Conservation (phyloP, 2,797 vertebrate species). For the Huso huso region DNA sequence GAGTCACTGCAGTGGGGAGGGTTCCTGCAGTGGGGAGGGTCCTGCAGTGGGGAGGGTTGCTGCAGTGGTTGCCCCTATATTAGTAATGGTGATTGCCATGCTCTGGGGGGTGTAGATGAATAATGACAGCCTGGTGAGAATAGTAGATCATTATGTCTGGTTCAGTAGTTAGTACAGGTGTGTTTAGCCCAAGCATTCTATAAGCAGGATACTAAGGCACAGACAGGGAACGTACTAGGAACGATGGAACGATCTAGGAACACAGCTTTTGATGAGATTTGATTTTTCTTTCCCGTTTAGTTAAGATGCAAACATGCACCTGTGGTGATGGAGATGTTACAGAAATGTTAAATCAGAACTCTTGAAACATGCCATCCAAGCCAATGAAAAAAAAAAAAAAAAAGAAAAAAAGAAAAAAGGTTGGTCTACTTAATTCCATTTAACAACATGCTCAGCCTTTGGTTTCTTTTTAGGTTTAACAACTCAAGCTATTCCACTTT, state of each 20-base stretch:
- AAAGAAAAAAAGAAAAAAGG: constrained; percentile 32
- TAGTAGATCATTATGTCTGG: neutral
- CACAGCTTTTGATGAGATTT: neutral
- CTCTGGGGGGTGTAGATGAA: neutral
- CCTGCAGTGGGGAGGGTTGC: constrained; percentile 14
- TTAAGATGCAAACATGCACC: constrained; percentile 71
- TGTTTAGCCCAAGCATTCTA: neutral
- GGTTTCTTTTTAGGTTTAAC: too few species aligned
- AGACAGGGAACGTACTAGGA: neutral
- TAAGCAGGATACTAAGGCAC: neutral
- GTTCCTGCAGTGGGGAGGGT: constrained; percentile 8
- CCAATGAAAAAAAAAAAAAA: constrained; percentile 40
- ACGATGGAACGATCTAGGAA: too few species aligned
- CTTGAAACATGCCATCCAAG: constrained; percentile 48
- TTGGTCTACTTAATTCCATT: constrained; percentile 40
- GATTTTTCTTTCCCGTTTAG: neutral
- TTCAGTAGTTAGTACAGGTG: neutral
- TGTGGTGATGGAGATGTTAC: constrained; percentile 65
- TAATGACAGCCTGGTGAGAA: neutral
- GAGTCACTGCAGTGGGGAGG: constrained; percentile 14
- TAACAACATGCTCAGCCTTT: constrained; percentile 42
- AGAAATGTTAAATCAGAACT: constrained; percentile 54
- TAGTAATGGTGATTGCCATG: constrained; percentile 5
- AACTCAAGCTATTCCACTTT: neutral
- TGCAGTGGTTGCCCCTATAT: constrained; percentile 11